A percentile compares a stretch with the other conserved stretches of the same genome.
Conservation (phyloP, 2,888 invertebrate genomes). For the Acleris emargana region DNA sequence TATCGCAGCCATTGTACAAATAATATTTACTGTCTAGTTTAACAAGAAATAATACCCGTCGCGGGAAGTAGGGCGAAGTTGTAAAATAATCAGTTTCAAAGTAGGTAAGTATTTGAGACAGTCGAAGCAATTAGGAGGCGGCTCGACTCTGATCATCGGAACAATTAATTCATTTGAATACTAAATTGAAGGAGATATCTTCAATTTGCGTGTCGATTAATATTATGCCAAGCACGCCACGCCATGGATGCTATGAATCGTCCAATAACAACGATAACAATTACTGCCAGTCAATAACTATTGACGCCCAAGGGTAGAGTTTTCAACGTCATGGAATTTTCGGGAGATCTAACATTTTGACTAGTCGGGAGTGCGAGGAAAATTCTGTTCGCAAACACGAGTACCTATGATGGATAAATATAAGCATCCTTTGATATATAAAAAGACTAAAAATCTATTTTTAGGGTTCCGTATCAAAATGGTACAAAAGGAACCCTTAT, state of each 20-base stretch:
- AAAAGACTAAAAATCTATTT: too few species aligned
- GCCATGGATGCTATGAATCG: background rate
- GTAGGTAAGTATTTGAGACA: slow-evolving; percentile 37
- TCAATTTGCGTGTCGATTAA: slow-evolving; percentile 24
- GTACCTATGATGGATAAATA: too few species aligned
- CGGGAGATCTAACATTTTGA: too few species aligned
- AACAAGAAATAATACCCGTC: slow-evolving; percentile 1
- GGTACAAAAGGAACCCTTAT: too few species aligned
- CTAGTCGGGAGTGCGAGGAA: too few species aligned
- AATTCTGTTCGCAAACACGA: too few species aligned
- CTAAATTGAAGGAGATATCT: slow-evolving; percentile 2
- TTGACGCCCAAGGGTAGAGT: too few species aligned
- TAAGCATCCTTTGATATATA: too few species aligned
- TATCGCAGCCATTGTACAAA: too few species aligned
- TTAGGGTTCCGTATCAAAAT: too few species aligned
- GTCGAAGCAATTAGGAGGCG: slow-evolving; percentile 48
- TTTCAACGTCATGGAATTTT: too few species aligned
- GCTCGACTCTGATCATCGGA: slow-evolving; percentile 21
- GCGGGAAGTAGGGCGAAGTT: slow-evolving; percentile 15
- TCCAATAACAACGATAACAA: background rate
- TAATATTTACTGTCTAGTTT: too few species aligned
- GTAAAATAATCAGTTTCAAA: slow-evolving; percentile 22
- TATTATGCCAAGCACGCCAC: slow-evolving; percentile 21
- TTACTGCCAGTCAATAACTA: background rate
- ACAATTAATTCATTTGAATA: slow-evolving; percentile 31